Evolutionary conservation across 2,113 vertebrate species (phyloP).

Genomic region (Dolichallabes microphthalmus): DNA sequence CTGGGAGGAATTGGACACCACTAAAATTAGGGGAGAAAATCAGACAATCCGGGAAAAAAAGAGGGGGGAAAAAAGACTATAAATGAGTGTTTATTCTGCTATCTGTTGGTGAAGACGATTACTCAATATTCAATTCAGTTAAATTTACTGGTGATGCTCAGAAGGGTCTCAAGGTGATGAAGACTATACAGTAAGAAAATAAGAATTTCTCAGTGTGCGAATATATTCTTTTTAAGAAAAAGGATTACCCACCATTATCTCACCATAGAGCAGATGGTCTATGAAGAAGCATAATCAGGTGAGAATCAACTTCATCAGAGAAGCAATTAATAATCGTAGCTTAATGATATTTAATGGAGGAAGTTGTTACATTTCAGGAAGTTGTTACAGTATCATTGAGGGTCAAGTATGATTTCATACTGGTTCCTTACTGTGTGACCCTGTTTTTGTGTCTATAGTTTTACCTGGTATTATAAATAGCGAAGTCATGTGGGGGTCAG

Average conservation of each 20-base stretch:
- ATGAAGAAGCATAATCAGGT: not conserved
- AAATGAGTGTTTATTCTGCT: not conserved
- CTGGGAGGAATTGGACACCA: too few relatives aligned
- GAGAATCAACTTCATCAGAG: not conserved
- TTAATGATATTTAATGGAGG: not conserved
- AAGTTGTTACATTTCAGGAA: not conserved
- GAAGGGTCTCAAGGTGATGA: not conserved
- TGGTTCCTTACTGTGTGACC: not conserved
- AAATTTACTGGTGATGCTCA: not conserved
- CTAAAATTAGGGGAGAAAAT: too few relatives aligned
- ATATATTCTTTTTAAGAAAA: not conserved
- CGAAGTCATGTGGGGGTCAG: not conserved
- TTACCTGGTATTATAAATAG: not conserved
- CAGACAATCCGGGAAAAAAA: too few relatives aligned
- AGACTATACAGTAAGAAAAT: too few relatives aligned
- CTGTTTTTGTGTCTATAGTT: not conserved
- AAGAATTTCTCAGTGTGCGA: not conserved
- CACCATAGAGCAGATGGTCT: not conserved
- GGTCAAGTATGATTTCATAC: not conserved
- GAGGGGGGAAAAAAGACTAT: too few relatives aligned
- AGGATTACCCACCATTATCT: not conserved
- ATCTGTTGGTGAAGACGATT: not conserved
- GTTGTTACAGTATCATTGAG: not conserved
- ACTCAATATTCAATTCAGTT: not conserved
- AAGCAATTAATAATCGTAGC: not conserved